Evolutionary conservation across 2,888 invertebrate species (phyloP).

Genomic region (Heliconius hortense): DNA sequence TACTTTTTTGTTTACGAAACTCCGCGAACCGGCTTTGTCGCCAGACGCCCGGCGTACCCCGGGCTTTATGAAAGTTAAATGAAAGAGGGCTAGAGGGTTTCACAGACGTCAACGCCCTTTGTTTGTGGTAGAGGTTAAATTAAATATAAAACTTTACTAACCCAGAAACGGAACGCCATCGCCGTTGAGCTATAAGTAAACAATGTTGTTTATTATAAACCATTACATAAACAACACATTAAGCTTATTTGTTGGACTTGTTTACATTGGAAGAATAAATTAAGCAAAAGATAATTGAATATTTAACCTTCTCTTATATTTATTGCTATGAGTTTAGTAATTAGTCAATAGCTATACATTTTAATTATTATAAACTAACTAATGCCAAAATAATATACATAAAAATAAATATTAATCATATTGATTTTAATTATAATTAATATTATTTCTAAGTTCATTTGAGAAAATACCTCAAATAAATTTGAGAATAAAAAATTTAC

Average conservation of each 20-base stretch:
- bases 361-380: neutral
- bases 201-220: constrained; percentile 28
- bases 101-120: constrained; percentile 50
- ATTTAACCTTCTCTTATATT: neutral
- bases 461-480: too few species aligned
- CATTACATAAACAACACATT: constrained; percentile 25
- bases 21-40: constrained; percentile 30
- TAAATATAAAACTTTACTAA: constrained; percentile 35
- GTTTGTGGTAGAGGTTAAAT: constrained; percentile 36
- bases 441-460: too few species aligned
- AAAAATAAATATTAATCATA: too few species aligned
- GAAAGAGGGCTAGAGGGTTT: constrained; percentile 54
- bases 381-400: too few species aligned
- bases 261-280: constrained; percentile 17
- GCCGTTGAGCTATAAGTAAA: constrained; percentile 23
- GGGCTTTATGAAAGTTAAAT: constrained; percentile 57
- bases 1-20: constrained; percentile 33
- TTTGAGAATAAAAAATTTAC: too few species aligned
- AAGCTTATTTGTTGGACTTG: constrained; percentile 12
- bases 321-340: neutral
- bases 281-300: neutral
- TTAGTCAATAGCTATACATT: neutral
- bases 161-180: constrained; percentile 17
- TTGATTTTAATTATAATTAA: too few species aligned
- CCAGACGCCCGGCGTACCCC: constrained; percentile 30